Evolutionary conservation across 2,797 vertebrate species (phyloP).

Genomic region (Dermochelys coriacea): DNA sequence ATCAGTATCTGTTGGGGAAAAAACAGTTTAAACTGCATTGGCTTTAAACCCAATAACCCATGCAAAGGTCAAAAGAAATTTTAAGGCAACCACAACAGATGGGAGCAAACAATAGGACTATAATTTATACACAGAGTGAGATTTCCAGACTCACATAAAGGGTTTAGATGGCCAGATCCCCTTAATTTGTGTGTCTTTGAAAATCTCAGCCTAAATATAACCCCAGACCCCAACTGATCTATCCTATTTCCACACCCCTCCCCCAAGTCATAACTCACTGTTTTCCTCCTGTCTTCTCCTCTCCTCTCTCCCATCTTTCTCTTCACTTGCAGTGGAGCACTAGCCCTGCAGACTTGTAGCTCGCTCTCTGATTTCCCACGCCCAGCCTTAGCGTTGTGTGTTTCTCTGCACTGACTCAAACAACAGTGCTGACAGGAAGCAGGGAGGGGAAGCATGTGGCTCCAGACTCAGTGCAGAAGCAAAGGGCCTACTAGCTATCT

Average conservation of each 20-base stretch:
- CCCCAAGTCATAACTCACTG: neutral
- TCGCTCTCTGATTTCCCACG: neutral
- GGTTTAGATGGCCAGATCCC: fast-evolving
- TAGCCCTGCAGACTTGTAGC: neutral
- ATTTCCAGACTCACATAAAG: fast-evolving
- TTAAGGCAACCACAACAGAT: fast-evolving
- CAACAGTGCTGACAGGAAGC: neutral
- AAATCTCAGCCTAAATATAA: neutral
- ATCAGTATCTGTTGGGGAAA: neutral
- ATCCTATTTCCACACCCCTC: no score
- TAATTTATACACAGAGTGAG: fast-evolving
- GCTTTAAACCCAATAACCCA: neutral
- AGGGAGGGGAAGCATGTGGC: neutral
- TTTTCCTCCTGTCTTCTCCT: neutral
- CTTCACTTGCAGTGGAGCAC: neutral
- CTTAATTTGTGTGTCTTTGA: fast-evolving
- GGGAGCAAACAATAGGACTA: fast-evolving
- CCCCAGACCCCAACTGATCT: neutral
- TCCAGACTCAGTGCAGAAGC: neutral
- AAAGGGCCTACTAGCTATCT: neutral
- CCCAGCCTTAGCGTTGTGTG: neutral
- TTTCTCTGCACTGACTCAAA: neutral
- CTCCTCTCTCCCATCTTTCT: neutral
- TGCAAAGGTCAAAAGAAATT: neutral
- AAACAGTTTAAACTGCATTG: fast-evolving